phyloP scores from a whole-genome alignment of 2,797 vertebrate genomes.

The Peromyscus nudipes region DNA sequence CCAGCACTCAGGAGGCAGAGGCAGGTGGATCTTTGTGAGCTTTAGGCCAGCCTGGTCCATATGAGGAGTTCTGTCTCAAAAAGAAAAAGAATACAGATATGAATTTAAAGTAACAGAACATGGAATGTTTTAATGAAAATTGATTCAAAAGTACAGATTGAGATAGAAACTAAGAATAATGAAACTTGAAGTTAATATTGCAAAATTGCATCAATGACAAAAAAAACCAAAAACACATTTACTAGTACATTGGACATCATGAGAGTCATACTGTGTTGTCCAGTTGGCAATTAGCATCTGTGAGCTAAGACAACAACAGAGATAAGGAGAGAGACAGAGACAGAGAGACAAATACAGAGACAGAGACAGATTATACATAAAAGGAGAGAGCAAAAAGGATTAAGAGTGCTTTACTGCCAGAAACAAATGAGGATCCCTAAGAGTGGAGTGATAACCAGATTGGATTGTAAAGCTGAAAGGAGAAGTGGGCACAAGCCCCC shows the following conservation, averaged over 20 bases:
- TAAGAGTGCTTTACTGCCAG: fast-evolving
- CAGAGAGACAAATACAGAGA: background rate
- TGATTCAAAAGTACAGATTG: background rate
- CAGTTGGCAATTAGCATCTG: background rate
- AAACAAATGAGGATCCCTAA: too few species aligned
- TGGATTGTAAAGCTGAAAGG: background rate
- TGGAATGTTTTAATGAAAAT: background rate
- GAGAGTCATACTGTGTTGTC: background rate
- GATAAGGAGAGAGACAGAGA: background rate
- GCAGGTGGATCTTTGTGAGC: background rate
- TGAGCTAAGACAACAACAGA: background rate
- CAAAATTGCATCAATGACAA: background rate
- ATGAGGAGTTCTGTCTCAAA: background rate
- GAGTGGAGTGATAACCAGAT: background rate
- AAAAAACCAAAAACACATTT: background rate
- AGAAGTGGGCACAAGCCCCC: background rate
- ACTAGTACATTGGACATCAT: background rate
- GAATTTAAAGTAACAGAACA: background rate
- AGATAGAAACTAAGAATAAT: background rate
- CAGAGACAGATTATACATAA: background rate
- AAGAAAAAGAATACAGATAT: background rate
- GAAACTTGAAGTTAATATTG: background rate
- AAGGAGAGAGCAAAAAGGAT: background rate
- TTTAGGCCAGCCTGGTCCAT: background rate
- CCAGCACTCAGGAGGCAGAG: background rate